Evolutionary conservation across 2,888 invertebrate species (phyloP).

Genomic region (Amphipyra berbera): DNA sequence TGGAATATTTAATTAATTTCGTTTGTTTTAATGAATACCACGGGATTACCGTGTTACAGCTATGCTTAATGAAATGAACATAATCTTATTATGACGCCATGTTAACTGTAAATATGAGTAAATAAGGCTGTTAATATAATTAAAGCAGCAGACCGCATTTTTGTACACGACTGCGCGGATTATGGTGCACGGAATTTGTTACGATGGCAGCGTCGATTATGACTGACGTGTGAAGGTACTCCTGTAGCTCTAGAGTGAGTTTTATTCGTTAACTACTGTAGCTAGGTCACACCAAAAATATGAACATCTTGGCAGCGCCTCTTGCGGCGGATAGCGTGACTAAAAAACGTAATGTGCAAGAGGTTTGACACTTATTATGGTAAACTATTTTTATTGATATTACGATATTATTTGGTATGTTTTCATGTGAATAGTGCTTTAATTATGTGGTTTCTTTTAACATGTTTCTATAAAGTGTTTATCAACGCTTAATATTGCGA

Average conservation of each 20-base stretch:
- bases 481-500: too few species aligned
- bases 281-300: too few species aligned
- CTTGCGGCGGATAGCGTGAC: too few species aligned
- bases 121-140: constrained; percentile 43
- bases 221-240: constrained; percentile 1
- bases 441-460: neutral
- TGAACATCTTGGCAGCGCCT: too few species aligned
- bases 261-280: too few species aligned
- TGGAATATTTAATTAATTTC: constrained; percentile 39
- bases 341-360: too few species aligned
- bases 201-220: constrained; percentile 7
- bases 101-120: constrained; percentile 37
- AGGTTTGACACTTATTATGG: too few species aligned
- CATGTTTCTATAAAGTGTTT: too few species aligned
- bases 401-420: too few species aligned
- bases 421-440: constrained; percentile 7
- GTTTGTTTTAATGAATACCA: constrained; percentile 48
- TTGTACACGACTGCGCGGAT: constrained; percentile 21
- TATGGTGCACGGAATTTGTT: constrained; percentile 35
- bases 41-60: constrained; percentile 43
- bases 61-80: constrained; percentile 53
- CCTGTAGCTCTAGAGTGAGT: too few species aligned
- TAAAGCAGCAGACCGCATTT: constrained; percentile 35
- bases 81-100: constrained; percentile 49
- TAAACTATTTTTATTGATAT: too few species aligned